Evolutionary conservation across 2,888 invertebrate species (phyloP).

Genomic region (Orthosia gothica): DNA sequence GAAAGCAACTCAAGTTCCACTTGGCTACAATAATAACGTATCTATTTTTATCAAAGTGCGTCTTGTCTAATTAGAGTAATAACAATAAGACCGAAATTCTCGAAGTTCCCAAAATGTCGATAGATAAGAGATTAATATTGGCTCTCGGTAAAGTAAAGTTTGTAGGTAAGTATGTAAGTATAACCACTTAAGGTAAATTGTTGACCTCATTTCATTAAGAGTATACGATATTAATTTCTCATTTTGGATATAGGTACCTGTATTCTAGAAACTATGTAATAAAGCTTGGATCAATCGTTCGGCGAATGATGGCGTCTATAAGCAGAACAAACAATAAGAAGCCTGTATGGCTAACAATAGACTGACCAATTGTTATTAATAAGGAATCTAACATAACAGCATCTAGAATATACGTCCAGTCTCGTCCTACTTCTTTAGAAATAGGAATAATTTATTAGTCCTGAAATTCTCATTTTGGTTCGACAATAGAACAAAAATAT

Average conservation of each 20-base stretch:
- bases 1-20: neutral
- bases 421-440: conserved; percentile 11
- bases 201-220: neutral
- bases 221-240: conserved; percentile 21
- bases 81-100: neutral
- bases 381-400: neutral
- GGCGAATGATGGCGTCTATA: neutral
- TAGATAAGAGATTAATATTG: conserved; percentile 4
- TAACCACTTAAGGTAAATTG: neutral
- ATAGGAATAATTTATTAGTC: conserved; percentile 18
- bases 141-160: conserved; percentile 9
- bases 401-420: neutral
- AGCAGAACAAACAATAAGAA: neutral
- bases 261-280: conserved; percentile 19
- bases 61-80: conserved; percentile 23
- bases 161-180: conserved; percentile 7
- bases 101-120: neutral
- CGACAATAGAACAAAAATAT: neutral
- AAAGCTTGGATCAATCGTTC: neutral
- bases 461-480: conserved; percentile 19
- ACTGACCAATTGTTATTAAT: conserved; percentile 12
- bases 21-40: conserved; percentile 27
- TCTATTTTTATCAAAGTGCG: conserved; percentile 13
- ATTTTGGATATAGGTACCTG: conserved; percentile 3
- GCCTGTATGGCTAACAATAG: conserved; percentile 6